Conservation (phyloP, 2,113 vertebrate species). For the Nothobranchius furzeri region DNA sequence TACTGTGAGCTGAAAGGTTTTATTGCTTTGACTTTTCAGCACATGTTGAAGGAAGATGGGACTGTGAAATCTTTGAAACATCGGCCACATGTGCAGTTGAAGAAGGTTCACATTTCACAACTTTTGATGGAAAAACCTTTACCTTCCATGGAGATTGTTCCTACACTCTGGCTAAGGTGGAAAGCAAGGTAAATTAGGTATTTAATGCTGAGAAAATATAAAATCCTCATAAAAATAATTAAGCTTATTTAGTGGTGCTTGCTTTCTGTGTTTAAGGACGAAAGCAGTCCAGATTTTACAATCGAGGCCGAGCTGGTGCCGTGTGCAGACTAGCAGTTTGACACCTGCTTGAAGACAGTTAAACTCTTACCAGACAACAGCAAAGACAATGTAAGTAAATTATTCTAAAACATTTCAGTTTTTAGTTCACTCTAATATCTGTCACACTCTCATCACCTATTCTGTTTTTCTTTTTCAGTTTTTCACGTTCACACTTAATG, state of each 20-base stretch:
- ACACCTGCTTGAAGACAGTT: constrained; percentile 90
- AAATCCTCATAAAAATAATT: no score
- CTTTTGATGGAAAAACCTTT: constrained; percentile 90
- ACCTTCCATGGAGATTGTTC: constrained; percentile 93
- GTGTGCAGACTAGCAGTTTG: constrained; percentile 82
- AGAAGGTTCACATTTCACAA: constrained; percentile 89
- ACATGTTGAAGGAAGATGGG: constrained; percentile 86
- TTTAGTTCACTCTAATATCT: neutral
- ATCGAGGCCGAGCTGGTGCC: constrained; percentile 84
- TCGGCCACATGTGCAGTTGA: constrained; percentile 86
- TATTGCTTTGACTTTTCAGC: constrained; percentile 67
- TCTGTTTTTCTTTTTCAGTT: constrained; percentile 57
- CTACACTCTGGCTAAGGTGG: constrained; percentile 88
- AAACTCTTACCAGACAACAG: constrained; percentile 82
- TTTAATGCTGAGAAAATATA: neutral
- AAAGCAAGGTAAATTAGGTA: constrained; percentile 45
- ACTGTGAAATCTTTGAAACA: constrained; percentile 79
- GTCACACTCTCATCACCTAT: neutral
- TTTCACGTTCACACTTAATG: constrained; percentile 84
- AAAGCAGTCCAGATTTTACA: constrained; percentile 71
- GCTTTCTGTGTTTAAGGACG: constrained; percentile 65
- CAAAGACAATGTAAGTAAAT: constrained; percentile 80
- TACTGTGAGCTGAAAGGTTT: no score
- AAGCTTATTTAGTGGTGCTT: neutral
- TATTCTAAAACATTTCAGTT: neutral